A percentile compares a stretch with the other conserved stretches of the same genome.
These are phyloP conservation scores for Ctenochaetus hawaiiensis DNA, from an alignment of 2,797 vertebrate genomes.

Conservation along the genomic window DNA sequence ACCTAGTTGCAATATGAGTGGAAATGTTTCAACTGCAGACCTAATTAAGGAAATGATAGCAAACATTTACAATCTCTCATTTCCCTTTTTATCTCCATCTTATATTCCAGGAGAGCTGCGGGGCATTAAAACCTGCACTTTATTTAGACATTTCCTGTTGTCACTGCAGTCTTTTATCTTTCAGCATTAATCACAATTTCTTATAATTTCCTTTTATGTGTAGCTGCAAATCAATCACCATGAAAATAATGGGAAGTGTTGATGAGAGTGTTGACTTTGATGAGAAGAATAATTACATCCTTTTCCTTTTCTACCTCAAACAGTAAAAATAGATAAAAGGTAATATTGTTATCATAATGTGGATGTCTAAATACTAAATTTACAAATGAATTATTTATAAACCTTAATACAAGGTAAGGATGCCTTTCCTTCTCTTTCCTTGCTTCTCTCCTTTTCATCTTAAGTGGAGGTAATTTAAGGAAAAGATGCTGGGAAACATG, in stretches of 20 bases:
- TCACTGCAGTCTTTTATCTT: not conserved
- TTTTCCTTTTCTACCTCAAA: not conserved
- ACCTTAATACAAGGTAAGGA: not conserved
- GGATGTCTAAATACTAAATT: not conserved
- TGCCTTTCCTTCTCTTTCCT: not conserved
- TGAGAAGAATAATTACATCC: not conserved
- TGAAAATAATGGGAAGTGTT: not conserved
- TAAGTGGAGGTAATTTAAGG: not conserved
- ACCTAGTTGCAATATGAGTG: too few species aligned
- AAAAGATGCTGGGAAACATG: not conserved
- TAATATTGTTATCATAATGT: not conserved
- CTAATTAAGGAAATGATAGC: too few species aligned
- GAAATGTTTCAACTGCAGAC: too few species aligned
- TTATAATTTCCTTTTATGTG: not conserved
- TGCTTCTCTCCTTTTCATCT: not conserved
- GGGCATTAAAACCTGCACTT: not conserved
- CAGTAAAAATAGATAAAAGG: conserved; percentile 5
- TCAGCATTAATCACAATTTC: not conserved
- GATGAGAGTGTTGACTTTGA: not conserved
- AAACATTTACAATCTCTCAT: not conserved
- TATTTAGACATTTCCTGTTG: not conserved
- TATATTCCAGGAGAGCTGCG: not conserved
- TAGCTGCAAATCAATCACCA: not conserved
- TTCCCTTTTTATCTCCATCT: not conserved
- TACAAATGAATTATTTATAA: not conserved